Conservation (phyloP, 2,888 invertebrate genomes). For the Tiliacea aurago region DNA sequence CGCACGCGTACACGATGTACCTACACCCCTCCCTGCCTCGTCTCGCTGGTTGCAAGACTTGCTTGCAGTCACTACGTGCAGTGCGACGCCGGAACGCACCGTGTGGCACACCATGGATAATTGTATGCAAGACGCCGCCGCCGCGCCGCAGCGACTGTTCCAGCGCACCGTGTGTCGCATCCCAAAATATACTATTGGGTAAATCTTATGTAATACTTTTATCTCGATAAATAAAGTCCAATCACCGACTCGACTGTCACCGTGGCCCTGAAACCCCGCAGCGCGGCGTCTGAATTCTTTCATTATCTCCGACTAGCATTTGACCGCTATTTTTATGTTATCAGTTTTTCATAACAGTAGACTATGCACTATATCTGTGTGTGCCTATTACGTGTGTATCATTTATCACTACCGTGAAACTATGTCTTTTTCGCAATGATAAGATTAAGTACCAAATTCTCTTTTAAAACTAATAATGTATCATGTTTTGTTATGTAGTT, state of each 20-base stretch:
- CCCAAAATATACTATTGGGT: constrained; percentile 4
- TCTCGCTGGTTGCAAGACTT: too few relatives aligned
- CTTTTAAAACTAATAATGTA: constrained; percentile 1
- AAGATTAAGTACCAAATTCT: constrained; percentile 26
- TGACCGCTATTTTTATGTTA: constrained; percentile 50
- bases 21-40: too few relatives aligned
- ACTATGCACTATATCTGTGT: constrained; percentile 28
- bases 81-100: too few relatives aligned
- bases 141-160: too few relatives aligned
- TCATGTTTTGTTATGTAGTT: constrained; percentile 1
- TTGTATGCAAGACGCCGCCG: too few relatives aligned
- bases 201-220: constrained; percentile 17
- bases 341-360: constrained; percentile 32
- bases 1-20: too few relatives aligned
- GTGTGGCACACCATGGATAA: too few relatives aligned
- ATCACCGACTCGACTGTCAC: constrained; percentile 22
- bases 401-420: constrained; percentile 52
- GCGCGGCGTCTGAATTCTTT: constrained; percentile 45
- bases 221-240: constrained; percentile 33
- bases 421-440: constrained; percentile 23
- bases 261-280: constrained; percentile 39
- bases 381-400: constrained; percentile 55
- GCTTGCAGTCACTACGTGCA: too few relatives aligned
- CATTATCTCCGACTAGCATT: constrained; percentile 46
- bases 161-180: background rate